Evolutionary conservation across 1,140 invertebrate species (phyloP).

Genomic region (Brachionus asplanchnoidis): DNA sequence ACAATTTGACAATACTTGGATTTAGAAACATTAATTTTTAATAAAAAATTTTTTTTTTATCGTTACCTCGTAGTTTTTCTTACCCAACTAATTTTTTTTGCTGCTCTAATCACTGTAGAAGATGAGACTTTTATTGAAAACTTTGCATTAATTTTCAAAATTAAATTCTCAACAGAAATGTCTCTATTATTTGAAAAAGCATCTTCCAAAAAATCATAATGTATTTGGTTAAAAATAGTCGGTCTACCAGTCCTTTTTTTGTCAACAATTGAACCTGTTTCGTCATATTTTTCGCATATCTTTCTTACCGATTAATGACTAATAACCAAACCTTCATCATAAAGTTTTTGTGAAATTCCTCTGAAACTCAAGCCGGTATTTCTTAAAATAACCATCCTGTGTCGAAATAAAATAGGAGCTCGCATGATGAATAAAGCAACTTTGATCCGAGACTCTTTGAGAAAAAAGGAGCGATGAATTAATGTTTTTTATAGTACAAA

Average conservation of each 20-base stretch:
- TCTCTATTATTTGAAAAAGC: conserved; percentile 14
- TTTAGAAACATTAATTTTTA: not conserved
- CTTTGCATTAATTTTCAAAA: not conserved
- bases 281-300: not conserved
- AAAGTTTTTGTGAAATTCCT: not conserved
- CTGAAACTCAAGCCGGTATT: not conserved
- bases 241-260: not conserved
- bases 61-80: not conserved
- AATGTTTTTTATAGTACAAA: not conserved
- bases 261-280: not conserved
- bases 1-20: not conserved
- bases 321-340: not conserved
- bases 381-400: not conserved
- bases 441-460: not conserved
- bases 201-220: conserved; percentile 9
- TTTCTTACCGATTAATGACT: not conserved
- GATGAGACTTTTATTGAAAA: not conserved
- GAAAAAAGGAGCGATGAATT: not conserved
- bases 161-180: not conserved
- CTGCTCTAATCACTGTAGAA: not conserved
- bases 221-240: not conserved
- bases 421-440: not conserved
- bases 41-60: not conserved
- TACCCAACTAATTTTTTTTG: not conserved
- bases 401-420: conserved; percentile 12